Evolutionary conservation across 2,888 invertebrate genomes (phyloP), one percentile per base, ranked within the genome.

Genomic region (Augiades crinisus): DNA sequence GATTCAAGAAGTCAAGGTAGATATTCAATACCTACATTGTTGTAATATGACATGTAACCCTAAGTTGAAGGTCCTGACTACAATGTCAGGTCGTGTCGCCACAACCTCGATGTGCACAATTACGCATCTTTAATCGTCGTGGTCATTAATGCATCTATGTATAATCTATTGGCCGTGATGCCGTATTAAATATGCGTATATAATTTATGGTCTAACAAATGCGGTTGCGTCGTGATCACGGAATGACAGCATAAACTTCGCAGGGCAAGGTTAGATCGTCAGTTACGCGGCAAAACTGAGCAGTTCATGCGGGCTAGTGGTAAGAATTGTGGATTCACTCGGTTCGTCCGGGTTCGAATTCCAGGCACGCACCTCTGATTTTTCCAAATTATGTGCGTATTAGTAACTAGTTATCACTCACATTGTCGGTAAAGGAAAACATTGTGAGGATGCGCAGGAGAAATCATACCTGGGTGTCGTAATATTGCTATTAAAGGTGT

Each of bases 51-150:
- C 12, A 33, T 13, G 5, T 41, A 12, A 41, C 33, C 10, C 19
- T 40, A 41, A 49, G 49, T 49, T 49, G 33, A 49, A 49, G 49
- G 49, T 49, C 22, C 7, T 16, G 7, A n/a, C 5, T 16, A 12
- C 49, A 49, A 49, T 24, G 49, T 49, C 49, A 49, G 40, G 33
- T 41, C 49, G 33, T 41, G 49, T 49, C 49, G 41, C 49, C 33
- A 34, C 40, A 41, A 49, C 49, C 49, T 49, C 33, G 47, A 13
- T 34, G 47, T 33, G 47, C 31, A 16, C 40, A 49, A 49, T 49
- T 41, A 34, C 49, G 40, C 33, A 41, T 49, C 40, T 49, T 49
- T 47, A 24, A 40, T 34, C 49, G 30, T 10, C 41, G 33, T 41
- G 33, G 17, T 49, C 49, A 41, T 49, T 40, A 33, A 40, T 31